These are phyloP conservation scores for Rambutsinella grinnellia DNA, from an alignment of 2,888 invertebrate species.

Conservation along the genomic window DNA sequence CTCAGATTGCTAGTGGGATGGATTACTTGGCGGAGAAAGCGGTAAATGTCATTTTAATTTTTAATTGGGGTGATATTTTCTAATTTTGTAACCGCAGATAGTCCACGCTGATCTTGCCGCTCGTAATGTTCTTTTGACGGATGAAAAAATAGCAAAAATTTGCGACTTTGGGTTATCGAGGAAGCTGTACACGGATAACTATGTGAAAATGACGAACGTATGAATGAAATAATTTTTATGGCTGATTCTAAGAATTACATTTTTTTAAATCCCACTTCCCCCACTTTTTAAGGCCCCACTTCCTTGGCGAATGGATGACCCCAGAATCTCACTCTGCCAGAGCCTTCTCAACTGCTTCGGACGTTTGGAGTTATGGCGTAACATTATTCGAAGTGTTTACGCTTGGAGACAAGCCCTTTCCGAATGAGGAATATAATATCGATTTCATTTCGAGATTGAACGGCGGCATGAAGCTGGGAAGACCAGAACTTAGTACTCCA, in stretches of 20 bases:
- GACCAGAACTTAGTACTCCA: background rate
- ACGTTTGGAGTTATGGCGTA: constrained; percentile 16
- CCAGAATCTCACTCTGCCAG: background rate
- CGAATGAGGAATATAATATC: background rate
- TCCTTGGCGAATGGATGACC: constrained; percentile 9
- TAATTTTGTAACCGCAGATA: too few relatives aligned
- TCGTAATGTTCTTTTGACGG: background rate
- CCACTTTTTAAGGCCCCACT: too few relatives aligned
- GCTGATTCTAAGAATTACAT: background rate
- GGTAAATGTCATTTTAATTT: too few relatives aligned
- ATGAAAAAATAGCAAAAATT: background rate
- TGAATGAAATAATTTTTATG: too few relatives aligned
- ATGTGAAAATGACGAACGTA: too few relatives aligned
- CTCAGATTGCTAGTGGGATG: too few relatives aligned
- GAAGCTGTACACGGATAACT: background rate
- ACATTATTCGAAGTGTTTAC: constrained; percentile 15
- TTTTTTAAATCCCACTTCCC: too few relatives aligned
- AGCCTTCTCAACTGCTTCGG: constrained; percentile 4
- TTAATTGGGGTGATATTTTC: too few relatives aligned
- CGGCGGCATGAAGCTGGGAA: background rate
- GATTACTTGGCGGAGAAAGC: too few relatives aligned
- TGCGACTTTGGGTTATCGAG: background rate
- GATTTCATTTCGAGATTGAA: background rate
- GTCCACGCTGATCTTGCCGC: constrained; percentile 2
- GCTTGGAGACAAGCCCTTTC: background rate